Conservation (phyloP, 64 coral and sea anemone genomes). For the Trachythela sp. region DNA sequence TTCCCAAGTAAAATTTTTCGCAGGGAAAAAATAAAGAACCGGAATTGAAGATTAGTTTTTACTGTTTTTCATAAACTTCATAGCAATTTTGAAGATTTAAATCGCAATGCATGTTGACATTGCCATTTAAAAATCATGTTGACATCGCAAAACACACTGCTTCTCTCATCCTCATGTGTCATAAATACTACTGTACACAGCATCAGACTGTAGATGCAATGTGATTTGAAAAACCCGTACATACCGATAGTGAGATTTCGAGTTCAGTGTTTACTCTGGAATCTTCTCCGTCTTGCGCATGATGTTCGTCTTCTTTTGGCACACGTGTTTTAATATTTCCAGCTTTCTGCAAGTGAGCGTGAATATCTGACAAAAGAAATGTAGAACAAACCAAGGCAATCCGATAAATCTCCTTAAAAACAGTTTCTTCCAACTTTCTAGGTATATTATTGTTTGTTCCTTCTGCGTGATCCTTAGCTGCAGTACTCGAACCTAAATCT, state of each 20-base stretch:
- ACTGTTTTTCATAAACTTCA: too few relatives aligned
- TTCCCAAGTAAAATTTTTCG: too few relatives aligned
- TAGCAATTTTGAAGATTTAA: too few relatives aligned
- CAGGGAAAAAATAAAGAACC: too few relatives aligned
- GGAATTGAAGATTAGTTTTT: too few relatives aligned
- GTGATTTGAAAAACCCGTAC: not conserved
- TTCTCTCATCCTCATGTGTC: too few relatives aligned
- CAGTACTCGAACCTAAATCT: too few relatives aligned
- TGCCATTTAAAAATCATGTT: too few relatives aligned
- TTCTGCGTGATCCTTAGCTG: not conserved
- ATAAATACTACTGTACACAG: too few relatives aligned
- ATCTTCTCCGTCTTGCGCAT: not conserved
- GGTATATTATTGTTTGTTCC: not conserved
- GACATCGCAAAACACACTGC: too few relatives aligned
- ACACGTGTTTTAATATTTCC: not conserved
- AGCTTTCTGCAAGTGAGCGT: not conserved
- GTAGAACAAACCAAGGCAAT: not conserved
- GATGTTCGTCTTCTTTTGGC: not conserved
- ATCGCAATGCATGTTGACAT: too few relatives aligned
- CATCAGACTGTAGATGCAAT: too few relatives aligned
- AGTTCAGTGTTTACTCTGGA: not conserved
- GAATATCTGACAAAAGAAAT: not conserved
- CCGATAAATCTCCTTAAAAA: not conserved
- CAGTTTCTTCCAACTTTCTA: not conserved
- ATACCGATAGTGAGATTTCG: not conserved